These are phyloP conservation scores for Limnothrissa miodon DNA, from an alignment of 2,113 vertebrate genomes.

Conservation along the genomic window DNA sequence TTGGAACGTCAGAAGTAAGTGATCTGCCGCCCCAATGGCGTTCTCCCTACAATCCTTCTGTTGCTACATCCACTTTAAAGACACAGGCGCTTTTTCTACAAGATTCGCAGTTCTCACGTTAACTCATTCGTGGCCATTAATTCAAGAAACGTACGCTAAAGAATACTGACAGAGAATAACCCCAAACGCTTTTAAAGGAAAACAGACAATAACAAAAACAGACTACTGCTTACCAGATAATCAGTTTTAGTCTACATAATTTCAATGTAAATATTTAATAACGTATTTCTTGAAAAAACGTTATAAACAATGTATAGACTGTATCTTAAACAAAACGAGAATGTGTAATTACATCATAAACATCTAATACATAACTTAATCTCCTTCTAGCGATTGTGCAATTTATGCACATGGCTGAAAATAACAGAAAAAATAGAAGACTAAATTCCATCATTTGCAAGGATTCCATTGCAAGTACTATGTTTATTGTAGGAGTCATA, in stretches of 20 bases:
- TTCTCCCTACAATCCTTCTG: conserved; percentile 77
- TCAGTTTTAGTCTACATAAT: background rate
- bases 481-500: too few species aligned
- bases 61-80: conserved; percentile 79
- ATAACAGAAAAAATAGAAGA: background rate
- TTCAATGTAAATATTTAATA: background rate
- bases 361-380: background rate
- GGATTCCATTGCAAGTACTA: too few species aligned
- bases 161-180: background rate
- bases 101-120: conserved; percentile 39
- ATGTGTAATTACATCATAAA: too few species aligned
- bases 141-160: background rate
- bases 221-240: background rate
- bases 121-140: conserved; percentile 38
- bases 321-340: too few species aligned
- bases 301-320: background rate
- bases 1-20: conserved; percentile 81
- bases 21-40: conserved; percentile 87
- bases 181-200: background rate
- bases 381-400: background rate
- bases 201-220: background rate
- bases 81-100: conserved; percentile 55
- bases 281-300: background rate
- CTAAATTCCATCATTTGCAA: too few species aligned
- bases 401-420: background rate